Base-by-base conservation (phyloP, 2,888 invertebrate genomes). In the Tetragonula carbonaria region DNA sequence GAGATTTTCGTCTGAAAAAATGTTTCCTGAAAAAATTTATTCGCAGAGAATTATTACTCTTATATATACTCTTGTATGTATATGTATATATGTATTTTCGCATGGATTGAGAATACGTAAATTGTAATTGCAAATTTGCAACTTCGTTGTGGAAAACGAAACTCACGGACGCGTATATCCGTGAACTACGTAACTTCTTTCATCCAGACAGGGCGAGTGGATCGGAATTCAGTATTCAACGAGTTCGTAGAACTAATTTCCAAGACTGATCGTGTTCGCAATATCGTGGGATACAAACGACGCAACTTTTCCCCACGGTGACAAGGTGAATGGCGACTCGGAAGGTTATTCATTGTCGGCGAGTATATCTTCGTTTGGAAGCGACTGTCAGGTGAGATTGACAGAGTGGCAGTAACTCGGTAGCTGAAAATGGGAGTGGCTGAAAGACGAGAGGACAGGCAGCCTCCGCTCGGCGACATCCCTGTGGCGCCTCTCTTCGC, bases 381-480 rank as follows among this genome's bases (percentile, higher is more conserved):
- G 82, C 68, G 70, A 86, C 65, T 57, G 87, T 85, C 83, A 84
- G 78, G 83, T 62, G 66, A 82, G 88, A 90, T 89, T 90, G 90
- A 90, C 86, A 86, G 88, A 88, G 87, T 88, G 88, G 89, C 87
- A 85, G 88, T 91, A 91, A 90, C 91, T 89, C 88, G 90, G 93
- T 92, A 92, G 92, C 91, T 89, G 90, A 90, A 91, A 89, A 90
- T 91, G 91, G 93, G 91, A 92, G 92, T 92, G 92, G 92, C 88
- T 88, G 91, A 86, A 87, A 92, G 91, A 92, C 91, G 90, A 90
- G 91, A 91, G 90, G 91, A 91, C 87, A 92, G 45, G 45, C 45
- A 45, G 45, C 85, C 88, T 90, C 88, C 88, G 87, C 83, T 85
- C 90, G 87, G 89, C 90, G 91, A 92, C 91, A 90, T 91, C 91